Base-by-base conservation (phyloP, 2,113 vertebrate genomes). In the Thamnophis sirtalis region DNA sequence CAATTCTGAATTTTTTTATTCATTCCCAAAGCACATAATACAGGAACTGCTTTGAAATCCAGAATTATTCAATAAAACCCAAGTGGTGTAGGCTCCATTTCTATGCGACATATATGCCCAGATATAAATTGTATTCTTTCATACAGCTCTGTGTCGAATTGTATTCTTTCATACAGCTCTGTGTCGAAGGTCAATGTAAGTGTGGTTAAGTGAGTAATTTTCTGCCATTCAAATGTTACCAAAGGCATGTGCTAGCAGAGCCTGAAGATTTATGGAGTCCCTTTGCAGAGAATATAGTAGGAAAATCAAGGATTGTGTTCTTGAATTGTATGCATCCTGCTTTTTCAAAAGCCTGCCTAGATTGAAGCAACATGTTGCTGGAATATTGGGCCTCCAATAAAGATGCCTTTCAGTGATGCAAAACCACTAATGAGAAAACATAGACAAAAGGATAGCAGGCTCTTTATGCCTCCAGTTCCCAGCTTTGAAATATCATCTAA, bases 391-490 rank as follows among this genome's bases (percentile, higher is more conserved):
- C 96, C 96, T 96, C 96, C 96, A 96, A 55, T 95, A 95, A 95
- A 96, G 96, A 97, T 95, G 95, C 95, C 95, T 97, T 96, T 97
- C 96, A 97, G 96, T 95, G 97, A 94, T 84, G 80, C 87, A 94
- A 97, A 97, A 97, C 97, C 96, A 95, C 97, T 96, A 96, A 97
- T 97, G 96, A 95, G 95, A 96, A 96, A 96, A 97, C 96, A 95
- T 95, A 93, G 94, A 94, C 93, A 93, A 93, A 95, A 94, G 94
- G 93, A 94, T 21, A 26, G 87, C 86, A 87, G 91, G 88, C 91
- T 93, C 91, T 86, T 3, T 48, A 90, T 90, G 93, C 94, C 93
- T 11, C 19, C 0, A 26, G 56, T 94, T 93, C 93, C 93, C 89
- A 92, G 92, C 95, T 97, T 95, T 95, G 96, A 96, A 97, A 94